phyloP scores from a whole-genome alignment of 2,113 vertebrate genomes.

The Ameiurus melas region DNA sequence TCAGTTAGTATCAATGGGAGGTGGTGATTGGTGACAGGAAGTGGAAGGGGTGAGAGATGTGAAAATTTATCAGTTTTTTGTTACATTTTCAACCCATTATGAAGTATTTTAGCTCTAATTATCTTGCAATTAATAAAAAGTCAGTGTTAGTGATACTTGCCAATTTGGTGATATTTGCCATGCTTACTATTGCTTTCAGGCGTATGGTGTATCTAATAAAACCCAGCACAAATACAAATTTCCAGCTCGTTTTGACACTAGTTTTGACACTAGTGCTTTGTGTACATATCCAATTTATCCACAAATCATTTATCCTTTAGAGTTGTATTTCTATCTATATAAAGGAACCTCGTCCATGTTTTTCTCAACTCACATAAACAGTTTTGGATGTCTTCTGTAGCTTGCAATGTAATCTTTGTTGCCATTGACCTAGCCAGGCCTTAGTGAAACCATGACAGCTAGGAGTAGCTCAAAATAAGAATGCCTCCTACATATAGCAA shows the following conservation, averaged over 20 bases:
- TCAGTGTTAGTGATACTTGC: neutral
- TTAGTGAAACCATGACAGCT: neutral
- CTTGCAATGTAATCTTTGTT: neutral
- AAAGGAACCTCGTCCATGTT: neutral
- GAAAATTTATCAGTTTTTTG: neutral
- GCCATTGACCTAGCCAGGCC: neutral
- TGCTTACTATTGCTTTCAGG: neutral
- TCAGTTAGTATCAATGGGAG: neutral
- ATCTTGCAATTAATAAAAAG: neutral
- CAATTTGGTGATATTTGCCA: too few species aligned
- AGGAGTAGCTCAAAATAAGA: neutral
- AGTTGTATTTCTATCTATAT: neutral
- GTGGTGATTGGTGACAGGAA: neutral
- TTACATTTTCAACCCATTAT: too few species aligned
- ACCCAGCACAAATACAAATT: neutral
- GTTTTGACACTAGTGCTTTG: neutral
- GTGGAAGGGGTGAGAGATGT: too few species aligned
- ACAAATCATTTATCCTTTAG: neutral
- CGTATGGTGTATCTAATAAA: neutral
- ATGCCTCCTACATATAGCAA: neutral
- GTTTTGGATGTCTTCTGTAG: neutral
- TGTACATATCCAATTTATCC: neutral
- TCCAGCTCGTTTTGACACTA: neutral
- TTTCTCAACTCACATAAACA: neutral
- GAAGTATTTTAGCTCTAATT: neutral